phyloP scores from a whole-genome alignment of 1,140 invertebrate genomes.

The Ceratoteleas bidentatus region DNA sequence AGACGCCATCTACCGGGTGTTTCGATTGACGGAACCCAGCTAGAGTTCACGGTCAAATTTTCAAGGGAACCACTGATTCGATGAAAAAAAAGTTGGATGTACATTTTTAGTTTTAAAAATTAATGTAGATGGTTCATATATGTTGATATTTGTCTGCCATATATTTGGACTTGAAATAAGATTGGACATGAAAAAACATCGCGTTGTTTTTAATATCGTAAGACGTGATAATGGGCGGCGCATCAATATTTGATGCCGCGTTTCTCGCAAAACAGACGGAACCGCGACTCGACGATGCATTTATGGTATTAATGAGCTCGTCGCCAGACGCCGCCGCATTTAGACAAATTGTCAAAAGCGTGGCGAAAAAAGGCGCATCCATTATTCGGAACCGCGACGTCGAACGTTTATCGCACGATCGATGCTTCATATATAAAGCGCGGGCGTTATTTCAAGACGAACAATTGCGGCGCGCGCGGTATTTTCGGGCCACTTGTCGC shows the following conservation, averaged over 20 bases:
- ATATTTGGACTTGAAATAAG: too few relatives aligned
- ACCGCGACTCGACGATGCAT: conserved; percentile 19
- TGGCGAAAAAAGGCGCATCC: conserved; percentile 22
- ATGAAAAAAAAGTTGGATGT: too few relatives aligned
- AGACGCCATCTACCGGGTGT: conserved; percentile 11
- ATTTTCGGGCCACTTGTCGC: conserved; percentile 35
- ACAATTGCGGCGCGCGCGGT: conserved; percentile 21
- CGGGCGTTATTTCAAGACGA: conserved; percentile 9
- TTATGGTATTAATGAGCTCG: conserved; percentile 43
- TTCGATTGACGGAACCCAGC: background rate
- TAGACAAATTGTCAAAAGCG: conserved; percentile 41
- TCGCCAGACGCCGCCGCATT: conserved; percentile 35
- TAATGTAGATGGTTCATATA: too few relatives aligned
- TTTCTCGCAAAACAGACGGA: conserved; percentile 22
- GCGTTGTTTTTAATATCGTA: background rate
- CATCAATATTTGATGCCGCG: conserved; percentile 32
- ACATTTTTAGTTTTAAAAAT: too few relatives aligned
- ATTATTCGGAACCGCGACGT: conserved; percentile 13
- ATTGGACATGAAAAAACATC: too few relatives aligned
- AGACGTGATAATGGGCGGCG: background rate
- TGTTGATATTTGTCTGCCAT: too few relatives aligned
- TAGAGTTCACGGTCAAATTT: too few relatives aligned
- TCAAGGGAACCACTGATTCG: too few relatives aligned
- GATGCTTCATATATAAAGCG: conserved; percentile 29
- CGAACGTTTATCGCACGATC: conserved; percentile 14